Conservation (phyloP, 2,797 vertebrate genomes). For the Petrocephalus schoutedeni region DNA sequence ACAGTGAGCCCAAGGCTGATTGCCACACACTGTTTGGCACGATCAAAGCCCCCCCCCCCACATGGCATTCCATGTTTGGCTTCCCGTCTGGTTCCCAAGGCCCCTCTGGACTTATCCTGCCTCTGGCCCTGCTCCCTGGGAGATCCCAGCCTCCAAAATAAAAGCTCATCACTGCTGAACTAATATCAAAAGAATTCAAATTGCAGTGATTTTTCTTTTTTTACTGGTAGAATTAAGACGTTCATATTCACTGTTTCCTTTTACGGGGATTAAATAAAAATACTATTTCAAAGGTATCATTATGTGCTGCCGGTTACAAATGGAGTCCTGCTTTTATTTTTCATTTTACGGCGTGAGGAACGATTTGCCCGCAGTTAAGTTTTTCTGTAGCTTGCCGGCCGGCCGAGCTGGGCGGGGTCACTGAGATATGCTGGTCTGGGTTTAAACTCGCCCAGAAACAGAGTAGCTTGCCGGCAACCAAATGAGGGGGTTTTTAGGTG, state of each 20-base stretch:
- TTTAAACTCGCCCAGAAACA: not conserved
- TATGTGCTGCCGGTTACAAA: not conserved
- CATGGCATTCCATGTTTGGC: not conserved
- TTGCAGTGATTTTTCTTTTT: not conserved
- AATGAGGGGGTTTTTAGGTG: not conserved
- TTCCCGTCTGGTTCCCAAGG: not conserved
- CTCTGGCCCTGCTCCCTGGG: not conserved
- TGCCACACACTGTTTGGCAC: not conserved
- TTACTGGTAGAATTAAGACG: not conserved
- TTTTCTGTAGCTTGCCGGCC: not conserved
- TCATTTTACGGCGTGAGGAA: not conserved
- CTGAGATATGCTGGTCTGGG: not conserved
- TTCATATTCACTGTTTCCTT: slow-evolving; percentile 5
- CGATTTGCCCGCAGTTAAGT: not conserved
- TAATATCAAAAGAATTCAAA: not conserved
- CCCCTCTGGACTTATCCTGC: not conserved
- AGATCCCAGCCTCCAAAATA: not conserved
- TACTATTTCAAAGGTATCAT: slow-evolving; percentile 1
- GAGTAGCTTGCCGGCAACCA: not conserved
- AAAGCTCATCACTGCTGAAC: not conserved
- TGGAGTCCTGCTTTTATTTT: not conserved
- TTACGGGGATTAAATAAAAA: slow-evolving; percentile 1
- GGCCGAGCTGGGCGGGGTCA: not conserved
- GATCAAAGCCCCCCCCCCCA: not conserved
- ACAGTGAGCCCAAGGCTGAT: not conserved